These are phyloP conservation scores for Clarias platycephalus DNA, from an alignment of 2,797 vertebrate genomes.

Conservation along the genomic window DNA sequence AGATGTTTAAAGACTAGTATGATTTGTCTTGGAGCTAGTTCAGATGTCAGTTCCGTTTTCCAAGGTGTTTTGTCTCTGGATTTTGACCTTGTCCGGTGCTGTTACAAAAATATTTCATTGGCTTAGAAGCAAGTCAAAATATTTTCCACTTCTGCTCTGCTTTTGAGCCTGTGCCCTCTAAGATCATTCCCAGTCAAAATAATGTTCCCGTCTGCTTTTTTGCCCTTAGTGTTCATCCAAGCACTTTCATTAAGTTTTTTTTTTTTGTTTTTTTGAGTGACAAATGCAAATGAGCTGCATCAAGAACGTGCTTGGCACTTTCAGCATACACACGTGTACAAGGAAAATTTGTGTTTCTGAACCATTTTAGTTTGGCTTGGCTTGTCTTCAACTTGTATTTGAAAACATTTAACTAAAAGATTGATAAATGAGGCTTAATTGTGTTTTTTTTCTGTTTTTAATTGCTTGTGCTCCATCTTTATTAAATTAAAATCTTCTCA, in stretches of 20 bases:
- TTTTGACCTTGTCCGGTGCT: background rate
- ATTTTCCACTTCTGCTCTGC: background rate
- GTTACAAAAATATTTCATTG: background rate
- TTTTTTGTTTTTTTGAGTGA: background rate
- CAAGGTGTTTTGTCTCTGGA: background rate
- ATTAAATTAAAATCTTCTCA: background rate
- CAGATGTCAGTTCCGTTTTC: background rate
- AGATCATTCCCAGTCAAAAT: background rate
- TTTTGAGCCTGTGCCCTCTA: background rate
- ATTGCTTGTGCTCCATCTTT: background rate
- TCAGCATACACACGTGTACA: background rate
- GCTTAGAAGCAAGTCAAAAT: background rate
- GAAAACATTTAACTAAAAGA: background rate
- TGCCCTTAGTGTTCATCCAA: background rate
- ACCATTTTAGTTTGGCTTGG: background rate
- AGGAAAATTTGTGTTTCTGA: background rate
- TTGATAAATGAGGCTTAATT: background rate
- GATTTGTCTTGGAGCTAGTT: background rate
- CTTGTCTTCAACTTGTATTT: background rate
- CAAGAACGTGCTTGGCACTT: background rate
- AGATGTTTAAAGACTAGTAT: background rate
- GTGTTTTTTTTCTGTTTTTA: background rate
- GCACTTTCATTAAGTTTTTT: too few species aligned
- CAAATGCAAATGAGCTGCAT: background rate
- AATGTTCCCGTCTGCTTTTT: background rate